Evolutionary conservation across 2,113 vertebrate species (phyloP).

Genomic region (Engraulis encrasicolus): DNA sequence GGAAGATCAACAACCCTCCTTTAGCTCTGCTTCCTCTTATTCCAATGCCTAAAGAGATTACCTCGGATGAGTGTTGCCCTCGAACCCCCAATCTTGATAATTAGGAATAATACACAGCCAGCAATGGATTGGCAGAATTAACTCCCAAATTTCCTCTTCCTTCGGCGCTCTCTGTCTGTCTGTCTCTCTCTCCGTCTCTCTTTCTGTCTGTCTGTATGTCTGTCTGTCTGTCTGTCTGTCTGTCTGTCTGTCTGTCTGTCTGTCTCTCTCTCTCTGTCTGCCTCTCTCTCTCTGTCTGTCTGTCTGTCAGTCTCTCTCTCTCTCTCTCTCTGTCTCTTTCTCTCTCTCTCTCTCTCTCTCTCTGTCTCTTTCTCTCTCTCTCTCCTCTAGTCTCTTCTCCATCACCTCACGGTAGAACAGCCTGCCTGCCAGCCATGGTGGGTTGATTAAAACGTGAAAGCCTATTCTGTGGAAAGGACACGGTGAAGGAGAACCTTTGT

Average conservation of each 20-base stretch:
- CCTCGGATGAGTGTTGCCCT: conserved; percentile 6
- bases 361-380: too few species aligned
- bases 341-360: too few species aligned
- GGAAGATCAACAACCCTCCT: background rate
- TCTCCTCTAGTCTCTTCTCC: background rate
- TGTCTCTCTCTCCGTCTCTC: too few species aligned
- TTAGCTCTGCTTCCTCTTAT: conserved; percentile 44
- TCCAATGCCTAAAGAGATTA: conserved; percentile 43
- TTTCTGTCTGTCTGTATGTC: too few species aligned
- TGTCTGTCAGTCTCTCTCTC: too few species aligned
- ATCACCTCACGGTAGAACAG: background rate
- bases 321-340: too few species aligned
- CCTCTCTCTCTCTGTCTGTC: too few species aligned
- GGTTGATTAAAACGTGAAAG: background rate
- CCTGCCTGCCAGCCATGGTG: background rate
- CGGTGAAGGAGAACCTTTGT: background rate
- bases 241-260: too few species aligned
- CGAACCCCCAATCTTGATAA: background rate
- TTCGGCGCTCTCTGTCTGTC: too few species aligned
- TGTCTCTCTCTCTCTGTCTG: too few species aligned
- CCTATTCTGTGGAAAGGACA: background rate
- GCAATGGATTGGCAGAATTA: background rate
- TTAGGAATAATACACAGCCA: background rate
- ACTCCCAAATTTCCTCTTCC: too few species aligned
- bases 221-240: too few species aligned